Conservation (phyloP, 2,888 invertebrate genomes). For the Drosophila engyochracea region DNA sequence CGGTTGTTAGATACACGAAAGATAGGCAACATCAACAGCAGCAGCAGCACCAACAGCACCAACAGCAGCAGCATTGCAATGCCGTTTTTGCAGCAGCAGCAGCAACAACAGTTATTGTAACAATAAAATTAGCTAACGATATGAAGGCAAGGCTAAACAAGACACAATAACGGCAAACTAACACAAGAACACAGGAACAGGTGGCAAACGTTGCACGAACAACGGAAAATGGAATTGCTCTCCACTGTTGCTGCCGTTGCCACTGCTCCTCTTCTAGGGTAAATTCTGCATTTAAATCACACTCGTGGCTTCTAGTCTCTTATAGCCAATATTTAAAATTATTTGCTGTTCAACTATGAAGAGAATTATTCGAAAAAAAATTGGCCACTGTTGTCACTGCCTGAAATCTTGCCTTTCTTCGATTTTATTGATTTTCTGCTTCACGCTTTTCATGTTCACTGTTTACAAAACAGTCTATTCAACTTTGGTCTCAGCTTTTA, state of each 20-base stretch:
- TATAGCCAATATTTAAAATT: slow-evolving; percentile 64
- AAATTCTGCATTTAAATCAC: slow-evolving; percentile 72
- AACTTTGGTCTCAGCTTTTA: neutral
- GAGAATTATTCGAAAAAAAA: slow-evolving; percentile 56
- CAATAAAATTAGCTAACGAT: slow-evolving; percentile 81
- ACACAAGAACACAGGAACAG: slow-evolving; percentile 73
- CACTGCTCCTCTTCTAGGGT: slow-evolving; percentile 39
- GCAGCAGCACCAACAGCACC: slow-evolving; percentile 40
- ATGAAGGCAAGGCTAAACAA: slow-evolving; percentile 70
- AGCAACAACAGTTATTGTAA: slow-evolving; percentile 79
- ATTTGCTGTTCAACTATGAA: slow-evolving; percentile 61
- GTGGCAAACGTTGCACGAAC: slow-evolving; percentile 79
- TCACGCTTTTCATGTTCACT: slow-evolving; percentile 72
- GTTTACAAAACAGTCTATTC: slow-evolving; percentile 16
- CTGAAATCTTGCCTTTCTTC: slow-evolving; percentile 10
- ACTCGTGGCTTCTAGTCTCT: slow-evolving; percentile 48
- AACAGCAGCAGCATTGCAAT: slow-evolving; percentile 60
- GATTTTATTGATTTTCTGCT: slow-evolving; percentile 63
- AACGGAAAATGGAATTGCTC: slow-evolving; percentile 69
- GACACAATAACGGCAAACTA: slow-evolving; percentile 80
- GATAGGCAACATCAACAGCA: slow-evolving; percentile 56
- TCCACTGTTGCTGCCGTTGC: slow-evolving; percentile 23
- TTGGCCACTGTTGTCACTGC: slow-evolving; percentile 67
- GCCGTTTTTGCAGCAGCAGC: slow-evolving; percentile 58
- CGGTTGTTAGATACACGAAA: slow-evolving; percentile 75